Evolutionary conservation across 2,113 vertebrate genomes (phyloP), one percentile per base, ranked within the genome.

Genomic region (Neomonachus schauinslandi): DNA sequence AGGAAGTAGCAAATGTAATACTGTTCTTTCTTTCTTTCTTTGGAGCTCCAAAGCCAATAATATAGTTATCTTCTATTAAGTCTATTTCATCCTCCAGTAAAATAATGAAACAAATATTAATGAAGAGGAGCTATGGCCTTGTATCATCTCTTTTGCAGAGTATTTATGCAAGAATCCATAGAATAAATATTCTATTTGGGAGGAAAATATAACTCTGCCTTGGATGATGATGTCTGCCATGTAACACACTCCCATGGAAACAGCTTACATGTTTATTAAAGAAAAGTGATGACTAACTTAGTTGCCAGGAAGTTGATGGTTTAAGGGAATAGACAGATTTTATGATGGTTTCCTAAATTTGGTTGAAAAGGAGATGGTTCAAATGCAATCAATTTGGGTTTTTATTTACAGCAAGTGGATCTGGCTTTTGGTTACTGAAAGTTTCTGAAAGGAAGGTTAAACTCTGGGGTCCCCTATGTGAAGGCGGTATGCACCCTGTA

Each of bases 1-100:
- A 95, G 59, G 63, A 91, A 95, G 49, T 97, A 95, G 89, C 13
- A 33, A 65, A 26, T 51, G 33, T 53, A 53, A 72, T 82, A 94
- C 26, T 5, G 4, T 31, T 89, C n/a, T 96, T 90, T 93, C 7
- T 36, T 42, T 31, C 59, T 61, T 63, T 85, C 71, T 81, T 86
- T 39, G n/a, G 92, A 96, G 49, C 57, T 21, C 69, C 74, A 96
- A 97, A 97, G 93, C 63, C 81, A 95, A 42, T 94, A 94, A 96
- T 79, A 55, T 92, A 97, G 97, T 97, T 96, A 74, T 81, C 46
- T 90, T 76, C 80, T 91, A 67, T 93, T 94, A 96, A 95, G 63
- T 94, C 91, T 96, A 24, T 88, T 94, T 96, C 26, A 89, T 26
- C 19, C 72, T 85, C 19, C 1, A 86, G 61, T 69, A 96, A 84